Percentiles rank a stretch among this genome's conserved stretches.
Evolutionary conservation across 2,888 invertebrate genomes (phyloP).

Genomic region (Heliconius erato): DNA sequence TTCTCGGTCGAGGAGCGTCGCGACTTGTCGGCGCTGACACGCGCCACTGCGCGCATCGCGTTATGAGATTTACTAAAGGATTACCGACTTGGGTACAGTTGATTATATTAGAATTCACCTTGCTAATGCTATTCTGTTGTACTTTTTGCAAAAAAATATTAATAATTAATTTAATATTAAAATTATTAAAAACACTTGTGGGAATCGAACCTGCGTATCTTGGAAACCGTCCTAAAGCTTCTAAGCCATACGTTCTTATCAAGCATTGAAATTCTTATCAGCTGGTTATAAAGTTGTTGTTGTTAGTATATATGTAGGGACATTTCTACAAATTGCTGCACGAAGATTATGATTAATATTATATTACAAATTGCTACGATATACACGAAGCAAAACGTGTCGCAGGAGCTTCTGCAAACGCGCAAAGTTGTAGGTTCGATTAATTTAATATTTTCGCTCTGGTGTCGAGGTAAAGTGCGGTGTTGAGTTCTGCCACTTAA

Average conservation of each 20-base stretch:
- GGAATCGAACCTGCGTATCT: not conserved
- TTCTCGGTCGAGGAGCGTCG: conserved; percentile 63
- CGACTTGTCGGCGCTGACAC: conserved; percentile 63
- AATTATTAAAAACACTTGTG: not conserved
- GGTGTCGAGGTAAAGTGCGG: too few relatives aligned
- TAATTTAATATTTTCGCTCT: too few relatives aligned
- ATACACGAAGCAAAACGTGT: too few relatives aligned
- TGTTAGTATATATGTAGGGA: too few relatives aligned
- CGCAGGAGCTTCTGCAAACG: too few relatives aligned
- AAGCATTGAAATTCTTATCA: too few relatives aligned
- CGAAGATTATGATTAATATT: too few relatives aligned
- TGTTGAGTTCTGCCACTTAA: too few relatives aligned
- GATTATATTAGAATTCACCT: conserved; percentile 55
- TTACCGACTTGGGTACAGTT: conserved; percentile 54
- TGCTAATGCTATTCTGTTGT: conserved; percentile 29
- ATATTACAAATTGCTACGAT: too few relatives aligned
- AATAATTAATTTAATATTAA: not conserved
- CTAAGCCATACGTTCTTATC: not conserved
- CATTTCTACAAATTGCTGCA: too few relatives aligned
- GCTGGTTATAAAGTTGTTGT: not conserved
- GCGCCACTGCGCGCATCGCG: conserved; percentile 62
- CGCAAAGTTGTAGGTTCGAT: too few relatives aligned
- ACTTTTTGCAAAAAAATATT: not conserved
- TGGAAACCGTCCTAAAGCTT: not conserved
- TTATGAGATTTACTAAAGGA: conserved; percentile 69